phyloP scores from a whole-genome alignment of 2,113 vertebrate species.

The Erinaceus europaeus region DNA sequence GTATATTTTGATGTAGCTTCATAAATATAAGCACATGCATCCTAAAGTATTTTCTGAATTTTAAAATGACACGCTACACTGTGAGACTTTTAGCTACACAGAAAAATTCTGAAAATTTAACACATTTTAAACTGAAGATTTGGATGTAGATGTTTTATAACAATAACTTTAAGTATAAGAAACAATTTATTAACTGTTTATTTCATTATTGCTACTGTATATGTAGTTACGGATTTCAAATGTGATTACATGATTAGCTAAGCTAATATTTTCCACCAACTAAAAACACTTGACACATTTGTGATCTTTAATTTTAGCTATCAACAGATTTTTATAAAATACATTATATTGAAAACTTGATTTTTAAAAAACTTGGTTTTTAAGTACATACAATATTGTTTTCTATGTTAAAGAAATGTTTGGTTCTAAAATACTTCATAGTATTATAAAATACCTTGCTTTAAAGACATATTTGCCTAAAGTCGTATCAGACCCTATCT shows the following conservation, averaged over 20 bases:
- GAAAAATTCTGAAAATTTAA: not conserved
- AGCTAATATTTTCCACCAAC: constrained; percentile 31
- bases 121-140: constrained; percentile 32
- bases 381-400: not conserved
- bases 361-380: not conserved
- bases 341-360: not conserved
- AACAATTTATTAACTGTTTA: not conserved
- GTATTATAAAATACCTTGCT: not conserved
- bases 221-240: not conserved
- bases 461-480: constrained; percentile 6
- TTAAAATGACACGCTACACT: constrained; percentile 15
- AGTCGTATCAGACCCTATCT: not conserved
- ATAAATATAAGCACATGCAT: not conserved
- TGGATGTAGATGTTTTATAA: constrained; percentile 23
- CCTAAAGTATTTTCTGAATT: constrained; percentile 38
- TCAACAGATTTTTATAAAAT: not conserved
- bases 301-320: constrained; percentile 1
- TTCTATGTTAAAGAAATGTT: not conserved
- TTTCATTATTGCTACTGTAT: not conserved
- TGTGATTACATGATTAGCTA: not conserved
- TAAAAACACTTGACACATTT: constrained; percentile 20
- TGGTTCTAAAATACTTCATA: constrained; percentile 14
- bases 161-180: not conserved
- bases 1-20: constrained; percentile 16
- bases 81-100: not conserved